phyloP scores from a whole-genome alignment of 2,797 vertebrate genomes.

The Petrocephalus sullivani region DNA sequence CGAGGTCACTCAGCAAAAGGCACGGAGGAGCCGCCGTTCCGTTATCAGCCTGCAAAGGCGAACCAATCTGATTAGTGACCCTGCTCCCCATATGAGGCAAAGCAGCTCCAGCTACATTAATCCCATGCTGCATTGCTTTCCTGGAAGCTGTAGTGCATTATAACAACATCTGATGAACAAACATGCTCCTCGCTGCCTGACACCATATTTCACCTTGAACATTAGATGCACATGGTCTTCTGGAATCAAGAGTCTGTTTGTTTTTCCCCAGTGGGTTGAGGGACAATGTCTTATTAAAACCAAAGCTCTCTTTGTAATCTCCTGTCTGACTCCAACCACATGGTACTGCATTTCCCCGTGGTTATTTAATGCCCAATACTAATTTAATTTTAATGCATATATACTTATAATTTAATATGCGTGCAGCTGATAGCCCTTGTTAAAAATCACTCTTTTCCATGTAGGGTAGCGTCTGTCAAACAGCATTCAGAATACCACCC shows the following conservation, averaged over 20 bases:
- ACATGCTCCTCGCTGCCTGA: neutral
- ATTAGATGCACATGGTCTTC: neutral
- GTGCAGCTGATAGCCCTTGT: slow-evolving; percentile 48
- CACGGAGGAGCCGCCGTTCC: neutral
- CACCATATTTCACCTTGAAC: neutral
- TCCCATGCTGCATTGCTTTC: neutral
- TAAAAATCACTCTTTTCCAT: slow-evolving; percentile 61
- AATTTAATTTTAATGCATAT: slow-evolving; percentile 46
- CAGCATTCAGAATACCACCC: neutral
- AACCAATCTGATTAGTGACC: neutral
- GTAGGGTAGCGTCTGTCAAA: slow-evolving; percentile 41
- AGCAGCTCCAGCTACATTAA: neutral
- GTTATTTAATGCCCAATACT: slow-evolving; percentile 62
- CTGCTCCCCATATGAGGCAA: neutral
- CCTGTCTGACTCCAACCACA: slow-evolving; percentile 16
- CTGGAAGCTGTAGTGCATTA: neutral
- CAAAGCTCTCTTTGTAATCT: neutral
- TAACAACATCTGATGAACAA: neutral
- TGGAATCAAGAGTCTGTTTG: neutral
- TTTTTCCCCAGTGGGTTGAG: neutral
- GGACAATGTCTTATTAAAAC: neutral
- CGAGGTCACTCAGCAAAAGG: neutral
- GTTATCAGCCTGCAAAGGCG: neutral
- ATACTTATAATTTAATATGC: slow-evolving; percentile 55
- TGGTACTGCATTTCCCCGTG: slow-evolving; percentile 39